Conservation (phyloP, 2,888 invertebrate genomes). For the Melanotus villosus region DNA sequence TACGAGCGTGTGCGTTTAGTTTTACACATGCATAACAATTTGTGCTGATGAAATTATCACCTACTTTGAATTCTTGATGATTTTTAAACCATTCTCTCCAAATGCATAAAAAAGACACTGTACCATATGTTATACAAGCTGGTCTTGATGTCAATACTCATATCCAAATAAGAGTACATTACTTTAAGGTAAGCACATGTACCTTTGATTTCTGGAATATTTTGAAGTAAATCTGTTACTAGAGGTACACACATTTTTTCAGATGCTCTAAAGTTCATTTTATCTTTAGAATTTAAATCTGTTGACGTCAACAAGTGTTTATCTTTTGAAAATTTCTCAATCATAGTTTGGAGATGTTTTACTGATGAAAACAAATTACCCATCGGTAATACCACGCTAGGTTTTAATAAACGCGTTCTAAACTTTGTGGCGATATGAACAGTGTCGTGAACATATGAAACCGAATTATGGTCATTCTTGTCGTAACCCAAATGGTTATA, state of each 20-base stretch:
- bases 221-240: not conserved
- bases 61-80: no score
- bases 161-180: not conserved
- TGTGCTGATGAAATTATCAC: not conserved
- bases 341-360: not conserved
- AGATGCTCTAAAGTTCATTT: conserved; percentile 4
- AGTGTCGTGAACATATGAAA: not conserved
- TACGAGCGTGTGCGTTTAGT: not conserved
- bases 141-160: not conserved
- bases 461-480: no score
- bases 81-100: conserved; percentile 1
- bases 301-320: not conserved
- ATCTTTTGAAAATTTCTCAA: not conserved
- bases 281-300: not conserved
- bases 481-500: no score
- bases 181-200: not conserved
- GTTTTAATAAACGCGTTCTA: conserved; percentile 4
- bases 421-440: conserved; percentile 6
- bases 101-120: not conserved
- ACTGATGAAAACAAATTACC: not conserved
- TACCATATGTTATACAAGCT: not conserved
- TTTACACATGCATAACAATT: not conserved
- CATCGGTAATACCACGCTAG: not conserved
- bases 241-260: not conserved
- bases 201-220: not conserved